Evolutionary conservation across 2,113 vertebrate species (phyloP).

Genomic region (Megaceryle torquata): DNA sequence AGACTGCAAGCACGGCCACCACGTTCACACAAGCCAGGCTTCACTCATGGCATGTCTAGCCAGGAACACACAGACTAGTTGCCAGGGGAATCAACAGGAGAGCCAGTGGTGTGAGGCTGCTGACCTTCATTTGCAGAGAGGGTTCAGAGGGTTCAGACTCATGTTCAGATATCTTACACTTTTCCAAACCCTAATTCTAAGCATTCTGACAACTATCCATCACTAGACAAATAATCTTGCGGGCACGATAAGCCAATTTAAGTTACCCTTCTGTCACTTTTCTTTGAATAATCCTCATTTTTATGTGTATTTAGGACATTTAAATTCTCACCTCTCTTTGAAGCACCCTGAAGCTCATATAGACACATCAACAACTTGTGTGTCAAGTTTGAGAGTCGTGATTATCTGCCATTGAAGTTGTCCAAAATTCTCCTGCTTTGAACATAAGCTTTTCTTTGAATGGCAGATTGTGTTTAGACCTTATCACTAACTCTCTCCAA

Average conservation of each 20-base stretch:
- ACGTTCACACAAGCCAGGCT: not conserved
- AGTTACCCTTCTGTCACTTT: not conserved
- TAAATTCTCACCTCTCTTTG: not conserved
- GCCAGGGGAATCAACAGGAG: not conserved
- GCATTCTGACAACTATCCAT: not conserved
- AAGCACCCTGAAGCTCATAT: not conserved
- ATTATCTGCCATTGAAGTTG: not conserved
- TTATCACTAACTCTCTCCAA: not conserved
- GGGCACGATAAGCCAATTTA: not conserved
- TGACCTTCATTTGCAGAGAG: slow-evolving; percentile 5
- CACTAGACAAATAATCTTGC: not conserved
- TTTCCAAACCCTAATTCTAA: not conserved
- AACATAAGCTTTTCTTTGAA: not conserved
- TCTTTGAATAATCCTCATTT: not conserved
- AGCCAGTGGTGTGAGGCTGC: not conserved
- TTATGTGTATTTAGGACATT: not conserved
- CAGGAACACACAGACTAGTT: not conserved
- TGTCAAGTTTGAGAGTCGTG: not conserved
- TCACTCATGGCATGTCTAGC: not conserved
- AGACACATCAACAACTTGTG: not conserved
- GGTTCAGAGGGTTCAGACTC: not conserved
- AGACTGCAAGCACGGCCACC: not conserved
- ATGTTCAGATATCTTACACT: not conserved
- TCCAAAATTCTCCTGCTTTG: not conserved
- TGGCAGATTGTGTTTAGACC: not conserved